Evolutionary conservation across 2,113 vertebrate genomes (phyloP).

Genomic region (Anoura caudifer): DNA sequence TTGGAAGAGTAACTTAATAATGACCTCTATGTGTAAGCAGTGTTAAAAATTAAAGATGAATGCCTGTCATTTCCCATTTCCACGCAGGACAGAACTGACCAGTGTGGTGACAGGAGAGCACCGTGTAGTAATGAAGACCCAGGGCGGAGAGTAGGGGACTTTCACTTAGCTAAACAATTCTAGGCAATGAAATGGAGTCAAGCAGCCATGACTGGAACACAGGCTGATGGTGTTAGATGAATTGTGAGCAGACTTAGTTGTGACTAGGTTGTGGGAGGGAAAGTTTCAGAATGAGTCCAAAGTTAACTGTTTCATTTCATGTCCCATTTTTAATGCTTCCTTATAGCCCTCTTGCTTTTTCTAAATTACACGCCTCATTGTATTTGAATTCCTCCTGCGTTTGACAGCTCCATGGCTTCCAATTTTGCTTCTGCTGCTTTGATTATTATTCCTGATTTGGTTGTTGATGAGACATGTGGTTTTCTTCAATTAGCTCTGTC

Average conservation of each 20-base stretch:
- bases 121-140: background rate
- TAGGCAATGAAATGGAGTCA: background rate
- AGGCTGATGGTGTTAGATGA: background rate
- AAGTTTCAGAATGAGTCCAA: constrained; percentile 41
- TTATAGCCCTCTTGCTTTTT: constrained; percentile 48
- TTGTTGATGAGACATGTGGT: constrained; percentile 73
- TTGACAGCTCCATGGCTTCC: constrained; percentile 64
- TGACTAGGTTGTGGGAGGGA: constrained; percentile 54
- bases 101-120: background rate
- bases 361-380: constrained; percentile 70
- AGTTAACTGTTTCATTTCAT: constrained; percentile 63
- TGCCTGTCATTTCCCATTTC: background rate
- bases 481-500: constrained; percentile 76
- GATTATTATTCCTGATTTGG: constrained; percentile 72
- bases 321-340: constrained; percentile 52
- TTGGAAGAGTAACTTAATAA: background rate
- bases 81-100: background rate
- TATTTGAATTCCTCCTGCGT: constrained; percentile 68
- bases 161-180: background rate
- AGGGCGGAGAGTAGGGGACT: background rate
- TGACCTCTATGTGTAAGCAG: background rate
- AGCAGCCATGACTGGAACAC: background rate
- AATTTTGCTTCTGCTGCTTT: constrained; percentile 72
- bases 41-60: constrained; percentile 12
- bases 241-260: constrained; percentile 51